These are phyloP conservation scores for Pseudomyrmex flavicornis DNA, from an alignment of 1,140 invertebrate genomes.

Conservation along the genomic window DNA sequence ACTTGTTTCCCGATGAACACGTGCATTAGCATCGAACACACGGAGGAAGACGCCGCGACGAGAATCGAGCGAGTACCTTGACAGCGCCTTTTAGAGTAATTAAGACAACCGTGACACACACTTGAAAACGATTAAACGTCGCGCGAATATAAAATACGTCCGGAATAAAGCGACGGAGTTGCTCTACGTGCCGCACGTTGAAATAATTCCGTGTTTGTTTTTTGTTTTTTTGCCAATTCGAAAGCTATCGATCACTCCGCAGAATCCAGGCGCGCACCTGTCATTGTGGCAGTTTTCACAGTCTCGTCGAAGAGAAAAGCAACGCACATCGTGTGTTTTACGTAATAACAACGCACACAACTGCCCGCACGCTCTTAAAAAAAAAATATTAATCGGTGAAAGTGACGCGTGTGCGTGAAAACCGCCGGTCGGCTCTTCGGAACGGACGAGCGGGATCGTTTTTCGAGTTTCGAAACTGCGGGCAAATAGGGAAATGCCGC, in stretches of 20 bases:
- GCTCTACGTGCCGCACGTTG: neutral
- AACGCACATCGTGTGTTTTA: neutral
- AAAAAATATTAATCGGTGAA: conserved; percentile 46
- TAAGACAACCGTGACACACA: conserved; percentile 63
- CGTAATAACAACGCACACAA: conserved; percentile 5
- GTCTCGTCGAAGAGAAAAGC: neutral
- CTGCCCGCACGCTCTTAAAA: conserved; percentile 1
- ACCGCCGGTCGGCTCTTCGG: neutral
- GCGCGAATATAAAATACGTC: no score
- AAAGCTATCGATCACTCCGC: neutral
- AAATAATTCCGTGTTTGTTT: neutral
- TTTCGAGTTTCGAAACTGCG: conserved; percentile 51
- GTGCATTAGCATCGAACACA: conserved; percentile 44
- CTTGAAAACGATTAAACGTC: conserved; percentile 39
- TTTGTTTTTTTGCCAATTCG: no score
- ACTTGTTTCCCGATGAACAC: conserved; percentile 39
- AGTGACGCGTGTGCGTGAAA: conserved; percentile 22
- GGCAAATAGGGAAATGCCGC: conserved; percentile 9
- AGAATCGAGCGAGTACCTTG: conserved; percentile 46
- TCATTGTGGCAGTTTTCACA: neutral
- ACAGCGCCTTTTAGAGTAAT: conserved; percentile 66
- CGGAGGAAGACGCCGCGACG: conserved; percentile 2
- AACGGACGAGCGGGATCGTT: conserved; percentile 20
- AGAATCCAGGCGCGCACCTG: neutral
- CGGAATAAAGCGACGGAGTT: neutral